A percentile compares a stretch with the other conserved stretches of the same genome.
Conservation (phyloP, 2,797 vertebrate species). For the Halcyon chelicuti region DNA sequence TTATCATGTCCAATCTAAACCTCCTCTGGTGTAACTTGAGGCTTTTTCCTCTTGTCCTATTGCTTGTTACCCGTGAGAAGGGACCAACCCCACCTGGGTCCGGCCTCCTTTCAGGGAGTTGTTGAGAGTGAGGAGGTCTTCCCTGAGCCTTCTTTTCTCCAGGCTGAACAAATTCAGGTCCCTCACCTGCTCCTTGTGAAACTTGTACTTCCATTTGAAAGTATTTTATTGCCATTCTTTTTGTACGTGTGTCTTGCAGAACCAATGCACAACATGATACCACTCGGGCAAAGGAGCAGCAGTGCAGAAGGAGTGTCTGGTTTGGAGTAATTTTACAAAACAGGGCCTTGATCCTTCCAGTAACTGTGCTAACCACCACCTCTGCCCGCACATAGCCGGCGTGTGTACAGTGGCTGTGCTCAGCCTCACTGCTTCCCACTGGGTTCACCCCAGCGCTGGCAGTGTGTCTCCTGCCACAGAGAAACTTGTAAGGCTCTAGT, state of each 20-base stretch:
- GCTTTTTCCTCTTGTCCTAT: neutral
- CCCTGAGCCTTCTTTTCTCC: neutral
- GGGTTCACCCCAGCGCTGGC: too few species aligned
- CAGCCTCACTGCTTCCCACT: neutral
- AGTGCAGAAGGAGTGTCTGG: neutral
- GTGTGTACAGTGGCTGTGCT: rapidly evolving
- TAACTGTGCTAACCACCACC: rapidly evolving
- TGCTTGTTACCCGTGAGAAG: neutral
- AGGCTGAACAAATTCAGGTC: neutral
- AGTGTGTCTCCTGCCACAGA: neutral
- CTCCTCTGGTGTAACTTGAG: neutral
- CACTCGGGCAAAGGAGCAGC: neutral
- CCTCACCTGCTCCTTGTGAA: neutral
- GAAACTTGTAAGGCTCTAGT: neutral
- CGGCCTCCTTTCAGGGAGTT: neutral
- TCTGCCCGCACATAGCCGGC: rapidly evolving
- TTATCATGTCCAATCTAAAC: neutral
- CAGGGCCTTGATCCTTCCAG: neutral
- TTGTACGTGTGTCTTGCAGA: neutral
- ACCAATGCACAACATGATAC: neutral
- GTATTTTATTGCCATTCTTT: neutral
- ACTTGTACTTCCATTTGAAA: neutral
- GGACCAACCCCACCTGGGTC: neutral
- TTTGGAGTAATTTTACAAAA: neutral
- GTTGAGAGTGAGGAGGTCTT: neutral